Evolutionary conservation across 2,113 vertebrate genomes (phyloP).

Genomic region (Emydura subglobosa): DNA sequence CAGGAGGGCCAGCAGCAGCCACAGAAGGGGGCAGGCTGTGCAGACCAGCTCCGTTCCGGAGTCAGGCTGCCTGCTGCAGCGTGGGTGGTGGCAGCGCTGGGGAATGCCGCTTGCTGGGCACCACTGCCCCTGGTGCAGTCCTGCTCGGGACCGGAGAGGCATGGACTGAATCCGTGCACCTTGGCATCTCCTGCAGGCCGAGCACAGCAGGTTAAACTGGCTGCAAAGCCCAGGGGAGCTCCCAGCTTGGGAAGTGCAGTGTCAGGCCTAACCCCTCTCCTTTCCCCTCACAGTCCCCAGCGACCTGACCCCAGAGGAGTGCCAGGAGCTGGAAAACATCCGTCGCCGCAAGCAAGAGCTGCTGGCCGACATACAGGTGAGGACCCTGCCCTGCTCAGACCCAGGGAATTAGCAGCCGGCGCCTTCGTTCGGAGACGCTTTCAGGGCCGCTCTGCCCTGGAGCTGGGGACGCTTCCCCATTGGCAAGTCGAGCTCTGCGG

Average conservation of each 20-base stretch:
- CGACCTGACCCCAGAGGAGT: conserved; percentile 95
- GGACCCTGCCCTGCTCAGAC: background rate
- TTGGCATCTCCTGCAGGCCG: background rate
- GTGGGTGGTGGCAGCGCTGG: background rate
- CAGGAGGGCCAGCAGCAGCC: background rate
- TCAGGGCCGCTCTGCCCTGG: background rate
- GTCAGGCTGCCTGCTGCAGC: background rate
- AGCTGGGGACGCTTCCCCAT: background rate
- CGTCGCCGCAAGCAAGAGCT: conserved; percentile 96
- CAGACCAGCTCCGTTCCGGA: background rate
- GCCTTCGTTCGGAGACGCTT: background rate
- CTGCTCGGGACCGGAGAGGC: background rate
- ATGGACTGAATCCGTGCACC: background rate
- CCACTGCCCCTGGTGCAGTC: no score
- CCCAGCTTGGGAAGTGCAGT: rapidly evolving
- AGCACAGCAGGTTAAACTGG: no score
- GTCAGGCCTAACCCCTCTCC: rapidly evolving
- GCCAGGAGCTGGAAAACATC: conserved; percentile 96
- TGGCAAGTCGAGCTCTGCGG: background rate
- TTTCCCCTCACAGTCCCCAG: conserved; percentile 86
- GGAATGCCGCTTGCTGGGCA: background rate
- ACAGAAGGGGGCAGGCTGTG: background rate
- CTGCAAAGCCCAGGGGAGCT: background rate
- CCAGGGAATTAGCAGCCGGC: no score
- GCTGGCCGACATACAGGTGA: conserved; percentile 97